A percentile compares a stretch with the other conserved stretches of the same genome.
Evolutionary conservation across 1,140 invertebrate species (phyloP).

Genomic region (Neodiprion fabricii): DNA sequence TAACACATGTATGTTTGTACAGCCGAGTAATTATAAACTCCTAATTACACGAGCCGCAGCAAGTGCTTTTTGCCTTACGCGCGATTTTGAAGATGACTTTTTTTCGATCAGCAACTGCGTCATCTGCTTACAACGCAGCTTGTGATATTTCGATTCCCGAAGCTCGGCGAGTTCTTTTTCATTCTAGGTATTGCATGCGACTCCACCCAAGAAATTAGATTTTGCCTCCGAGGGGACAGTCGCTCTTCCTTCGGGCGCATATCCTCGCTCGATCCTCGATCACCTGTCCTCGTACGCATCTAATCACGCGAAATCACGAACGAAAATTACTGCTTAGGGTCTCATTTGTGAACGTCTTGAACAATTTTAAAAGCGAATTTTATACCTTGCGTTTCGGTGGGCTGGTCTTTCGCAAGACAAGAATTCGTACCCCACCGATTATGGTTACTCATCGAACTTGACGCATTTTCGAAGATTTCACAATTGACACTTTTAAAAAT

Average conservation of each 20-base stretch:
- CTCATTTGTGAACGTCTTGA: neutral
- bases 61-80: neutral
- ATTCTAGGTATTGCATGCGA: neutral
- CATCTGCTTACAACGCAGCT: neutral
- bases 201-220: conserved; percentile 17
- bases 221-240: conserved; percentile 47
- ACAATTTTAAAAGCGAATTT: neutral
- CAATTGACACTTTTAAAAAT: too few relatives aligned
- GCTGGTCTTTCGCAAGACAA: too few relatives aligned
- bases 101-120: neutral
- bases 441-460: too few relatives aligned
- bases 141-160: neutral
- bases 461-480: too few relatives aligned
- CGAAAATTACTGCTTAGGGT: conserved; percentile 32
- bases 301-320: conserved; percentile 49
- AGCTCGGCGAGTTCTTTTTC: neutral
- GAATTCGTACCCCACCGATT: too few relatives aligned
- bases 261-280: conserved; percentile 28
- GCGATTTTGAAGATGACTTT: neutral
- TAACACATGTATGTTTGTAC: neutral
- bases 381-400: conserved; percentile 16
- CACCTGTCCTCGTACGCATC: conserved; percentile 46
- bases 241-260: conserved; percentile 15
- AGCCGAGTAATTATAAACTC: neutral
- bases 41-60: neutral